These are phyloP conservation scores for Drosophila subobscura DNA, from an alignment of 1,140 invertebrate genomes.

Conservation along the genomic window DNA sequence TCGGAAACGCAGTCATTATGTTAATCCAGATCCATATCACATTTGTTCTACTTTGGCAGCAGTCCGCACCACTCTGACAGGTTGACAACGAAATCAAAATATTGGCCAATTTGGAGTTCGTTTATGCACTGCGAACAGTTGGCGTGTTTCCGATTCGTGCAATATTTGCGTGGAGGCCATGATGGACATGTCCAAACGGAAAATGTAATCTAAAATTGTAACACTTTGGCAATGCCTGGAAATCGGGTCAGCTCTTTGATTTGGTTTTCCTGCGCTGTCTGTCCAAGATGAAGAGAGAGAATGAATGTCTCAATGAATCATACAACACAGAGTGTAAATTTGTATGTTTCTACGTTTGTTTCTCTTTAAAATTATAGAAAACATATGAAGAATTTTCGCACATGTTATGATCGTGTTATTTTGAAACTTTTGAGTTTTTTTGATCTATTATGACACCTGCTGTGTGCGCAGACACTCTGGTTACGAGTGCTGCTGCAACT, in stretches of 20 bases:
- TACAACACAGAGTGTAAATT: no score
- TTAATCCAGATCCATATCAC: slow-evolving; percentile 17
- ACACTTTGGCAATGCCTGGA: slow-evolving; percentile 5
- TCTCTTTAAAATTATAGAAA: no score
- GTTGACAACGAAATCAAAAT: slow-evolving; percentile 6
- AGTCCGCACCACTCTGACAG: not conserved
- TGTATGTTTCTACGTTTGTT: no score
- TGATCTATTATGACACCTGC: slow-evolving; percentile 10
- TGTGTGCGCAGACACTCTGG: no score
- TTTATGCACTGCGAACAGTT: slow-evolving; percentile 4
- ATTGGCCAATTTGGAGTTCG: slow-evolving; percentile 15
- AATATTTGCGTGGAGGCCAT: not conserved
- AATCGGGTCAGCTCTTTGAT: slow-evolving; percentile 12
- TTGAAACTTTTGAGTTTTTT: not conserved
- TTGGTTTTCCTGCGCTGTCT: slow-evolving; percentile 35
- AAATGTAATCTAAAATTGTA: slow-evolving; percentile 38
- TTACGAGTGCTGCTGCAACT: no score
- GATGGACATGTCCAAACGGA: slow-evolving; percentile 33
- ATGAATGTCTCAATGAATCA: no score
- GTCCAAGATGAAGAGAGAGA: no score
- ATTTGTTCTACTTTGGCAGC: slow-evolving; percentile 31
- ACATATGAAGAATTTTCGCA: no score
- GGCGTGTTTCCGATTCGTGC: slow-evolving; percentile 22
- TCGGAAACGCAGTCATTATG: not conserved
- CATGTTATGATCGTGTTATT: no score